phyloP scores from a whole-genome alignment of 2,113 vertebrate genomes.

The Thryonomys swinderianus region DNA sequence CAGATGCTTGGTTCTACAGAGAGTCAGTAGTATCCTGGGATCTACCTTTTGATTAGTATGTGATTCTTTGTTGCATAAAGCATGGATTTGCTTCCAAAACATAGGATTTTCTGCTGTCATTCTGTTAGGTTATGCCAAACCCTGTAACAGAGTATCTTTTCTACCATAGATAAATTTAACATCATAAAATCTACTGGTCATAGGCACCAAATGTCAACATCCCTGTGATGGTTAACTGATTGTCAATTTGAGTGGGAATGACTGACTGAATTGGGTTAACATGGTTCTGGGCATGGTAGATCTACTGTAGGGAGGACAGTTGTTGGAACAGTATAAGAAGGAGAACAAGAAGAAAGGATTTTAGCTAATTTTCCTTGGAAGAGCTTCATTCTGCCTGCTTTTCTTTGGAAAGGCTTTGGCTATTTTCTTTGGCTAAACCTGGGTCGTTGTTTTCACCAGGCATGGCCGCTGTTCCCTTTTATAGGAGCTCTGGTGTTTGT shows the following conservation, averaged over 20 bases:
- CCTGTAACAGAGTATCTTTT: not conserved
- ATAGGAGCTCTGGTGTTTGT: no score
- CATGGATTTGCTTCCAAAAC: not conserved
- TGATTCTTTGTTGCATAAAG: not conserved
- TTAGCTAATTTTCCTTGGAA: not conserved
- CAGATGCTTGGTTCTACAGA: not conserved
- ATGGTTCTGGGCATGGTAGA: not conserved
- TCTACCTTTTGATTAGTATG: not conserved
- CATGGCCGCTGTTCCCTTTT: no score
- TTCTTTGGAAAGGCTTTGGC: no score
- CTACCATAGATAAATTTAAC: not conserved
- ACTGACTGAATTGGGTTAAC: not conserved
- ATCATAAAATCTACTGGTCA: not conserved
- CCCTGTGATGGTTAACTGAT: no score
- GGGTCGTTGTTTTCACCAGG: no score
- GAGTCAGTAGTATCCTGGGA: not conserved
- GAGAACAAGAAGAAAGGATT: no score
- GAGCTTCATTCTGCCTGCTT: no score
- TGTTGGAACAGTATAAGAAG: no score
- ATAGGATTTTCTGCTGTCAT: not conserved
- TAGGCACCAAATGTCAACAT: no score
- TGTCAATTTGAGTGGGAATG: no score
- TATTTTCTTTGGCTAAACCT: not conserved
- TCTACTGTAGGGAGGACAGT: not conserved
- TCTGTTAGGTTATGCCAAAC: not conserved